These are phyloP conservation scores for Platycheirus rosarum DNA, from an alignment of 2,888 invertebrate genomes.

Conservation along the genomic window DNA sequence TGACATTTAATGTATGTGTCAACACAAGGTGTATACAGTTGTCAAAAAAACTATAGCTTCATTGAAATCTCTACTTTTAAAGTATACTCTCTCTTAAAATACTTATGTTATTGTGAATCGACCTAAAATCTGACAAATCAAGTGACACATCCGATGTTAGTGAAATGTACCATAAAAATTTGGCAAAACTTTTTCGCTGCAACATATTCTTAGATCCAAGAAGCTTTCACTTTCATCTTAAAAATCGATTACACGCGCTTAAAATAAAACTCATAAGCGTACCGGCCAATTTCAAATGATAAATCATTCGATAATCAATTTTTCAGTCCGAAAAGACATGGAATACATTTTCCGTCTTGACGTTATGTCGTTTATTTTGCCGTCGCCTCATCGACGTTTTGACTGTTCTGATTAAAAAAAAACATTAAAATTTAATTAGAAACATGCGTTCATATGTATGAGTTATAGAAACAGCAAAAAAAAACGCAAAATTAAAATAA, in stretches of 20 bases:
- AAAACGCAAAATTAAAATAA: slow-evolving; percentile 17
- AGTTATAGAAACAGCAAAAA: slow-evolving; percentile 30
- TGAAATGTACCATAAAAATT: slow-evolving; percentile 53
- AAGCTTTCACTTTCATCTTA: slow-evolving; percentile 66
- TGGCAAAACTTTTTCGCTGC: slow-evolving; percentile 13
- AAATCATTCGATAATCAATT: slow-evolving; percentile 69
- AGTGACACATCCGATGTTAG: slow-evolving; percentile 62
- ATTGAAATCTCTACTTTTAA: too few relatives aligned
- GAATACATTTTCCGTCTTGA: slow-evolving; percentile 41
- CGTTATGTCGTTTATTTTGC: slow-evolving; percentile 5
- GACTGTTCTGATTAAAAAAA: neutral
- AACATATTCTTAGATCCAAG: neutral
- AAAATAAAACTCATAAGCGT: slow-evolving; percentile 57
- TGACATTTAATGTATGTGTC: slow-evolving; percentile 3
- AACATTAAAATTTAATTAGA: slow-evolving; percentile 40
- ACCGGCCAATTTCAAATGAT: slow-evolving; percentile 53
- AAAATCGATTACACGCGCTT: slow-evolving; percentile 70
- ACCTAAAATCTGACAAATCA: slow-evolving; percentile 41
- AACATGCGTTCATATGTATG: slow-evolving; percentile 39
- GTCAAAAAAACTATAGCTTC: too few relatives aligned
- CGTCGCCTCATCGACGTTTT: too few relatives aligned
- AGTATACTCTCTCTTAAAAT: slow-evolving; percentile 14
- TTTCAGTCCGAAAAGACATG: slow-evolving; percentile 23
- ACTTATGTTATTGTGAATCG: slow-evolving; percentile 38
- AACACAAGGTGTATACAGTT: too few relatives aligned